phyloP scores from a whole-genome alignment of 2,113 vertebrate genomes.

The Emydura subglobosa region DNA sequence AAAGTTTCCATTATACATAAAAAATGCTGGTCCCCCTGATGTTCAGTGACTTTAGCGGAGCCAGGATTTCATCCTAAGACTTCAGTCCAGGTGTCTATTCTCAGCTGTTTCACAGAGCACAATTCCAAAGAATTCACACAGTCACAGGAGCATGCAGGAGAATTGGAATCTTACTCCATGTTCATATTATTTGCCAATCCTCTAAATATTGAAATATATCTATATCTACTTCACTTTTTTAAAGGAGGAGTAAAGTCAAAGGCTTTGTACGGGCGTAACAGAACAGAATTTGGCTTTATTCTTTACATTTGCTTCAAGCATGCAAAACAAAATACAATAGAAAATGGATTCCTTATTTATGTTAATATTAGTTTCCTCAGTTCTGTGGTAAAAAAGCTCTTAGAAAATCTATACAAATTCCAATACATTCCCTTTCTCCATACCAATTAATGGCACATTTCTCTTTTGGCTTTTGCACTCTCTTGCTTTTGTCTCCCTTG shows the following conservation, averaged over 20 bases:
- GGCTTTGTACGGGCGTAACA: not conserved
- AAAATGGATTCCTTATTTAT: not conserved
- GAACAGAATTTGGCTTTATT: rapidly evolving
- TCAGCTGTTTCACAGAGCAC: not conserved
- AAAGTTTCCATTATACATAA: not conserved
- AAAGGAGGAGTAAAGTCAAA: not conserved
- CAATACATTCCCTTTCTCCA: not conserved
- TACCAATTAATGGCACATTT: rapidly evolving
- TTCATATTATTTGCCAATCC: not conserved
- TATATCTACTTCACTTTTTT: not conserved
- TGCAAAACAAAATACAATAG: rapidly evolving
- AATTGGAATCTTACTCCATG: not conserved
- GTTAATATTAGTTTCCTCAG: rapidly evolving
- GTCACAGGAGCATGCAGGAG: not conserved
- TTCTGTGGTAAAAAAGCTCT: not conserved
- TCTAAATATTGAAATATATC: not conserved
- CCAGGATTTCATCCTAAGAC: not conserved
- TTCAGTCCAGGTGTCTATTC: not conserved
- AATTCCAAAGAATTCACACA: rapidly evolving
- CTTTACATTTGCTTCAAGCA: not conserved
- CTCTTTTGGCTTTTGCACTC: not conserved
- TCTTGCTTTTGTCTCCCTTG: not conserved
- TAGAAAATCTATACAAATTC: not conserved
- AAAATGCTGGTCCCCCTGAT: not conserved
- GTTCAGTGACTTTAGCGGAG: rapidly evolving